A percentile compares a stretch with the other conserved stretches of the same genome.
phyloP scores from a whole-genome alignment of 2,888 invertebrate genomes.

The Dorcus parallelipipedus region DNA sequence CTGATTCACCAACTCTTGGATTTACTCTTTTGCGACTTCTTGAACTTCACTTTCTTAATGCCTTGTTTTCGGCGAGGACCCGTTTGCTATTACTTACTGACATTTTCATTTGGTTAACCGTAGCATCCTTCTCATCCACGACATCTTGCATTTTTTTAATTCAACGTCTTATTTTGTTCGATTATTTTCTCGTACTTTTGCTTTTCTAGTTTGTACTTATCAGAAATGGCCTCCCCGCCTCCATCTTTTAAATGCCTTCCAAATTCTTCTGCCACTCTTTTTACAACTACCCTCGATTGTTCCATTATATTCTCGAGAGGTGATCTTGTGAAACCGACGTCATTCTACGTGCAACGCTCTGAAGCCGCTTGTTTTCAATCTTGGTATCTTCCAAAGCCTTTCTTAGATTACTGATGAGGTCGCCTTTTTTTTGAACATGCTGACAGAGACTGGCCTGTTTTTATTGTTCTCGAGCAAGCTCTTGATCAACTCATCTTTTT shows the following conservation, averaged over 20 bases:
- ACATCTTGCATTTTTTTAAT: slow-evolving; percentile 28
- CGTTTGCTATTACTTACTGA: slow-evolving; percentile 14
- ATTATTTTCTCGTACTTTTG: background rate
- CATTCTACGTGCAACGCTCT: slow-evolving; percentile 18
- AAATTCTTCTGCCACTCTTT: slow-evolving; percentile 38
- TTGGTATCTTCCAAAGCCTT: slow-evolving; percentile 24
- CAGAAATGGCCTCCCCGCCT: background rate
- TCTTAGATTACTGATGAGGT: slow-evolving; percentile 13
- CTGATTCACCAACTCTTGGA: slow-evolving; percentile 37
- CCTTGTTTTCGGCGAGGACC: slow-evolving; percentile 36
- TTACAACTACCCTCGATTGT: slow-evolving; percentile 40
- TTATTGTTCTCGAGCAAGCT: slow-evolving; percentile 7
- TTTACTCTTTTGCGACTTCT: slow-evolving; percentile 41
- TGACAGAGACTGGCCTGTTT: background rate
- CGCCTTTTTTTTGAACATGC: slow-evolving; percentile 16
- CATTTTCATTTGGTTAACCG: slow-evolving; percentile 28
- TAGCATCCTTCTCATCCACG: slow-evolving; percentile 28
- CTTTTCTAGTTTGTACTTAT: background rate
- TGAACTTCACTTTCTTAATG: slow-evolving; percentile 41
- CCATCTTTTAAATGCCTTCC: background rate
- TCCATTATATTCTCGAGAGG: slow-evolving; percentile 37
- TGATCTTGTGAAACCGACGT: slow-evolving; percentile 25
- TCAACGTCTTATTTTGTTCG: slow-evolving; percentile 2
- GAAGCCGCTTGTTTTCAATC: slow-evolving; percentile 17
- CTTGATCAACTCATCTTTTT: slow-evolving; percentile 15